These are phyloP conservation scores for Cheirogaleus major DNA, from an alignment of 2,797 vertebrate species.

Conservation along the genomic window DNA sequence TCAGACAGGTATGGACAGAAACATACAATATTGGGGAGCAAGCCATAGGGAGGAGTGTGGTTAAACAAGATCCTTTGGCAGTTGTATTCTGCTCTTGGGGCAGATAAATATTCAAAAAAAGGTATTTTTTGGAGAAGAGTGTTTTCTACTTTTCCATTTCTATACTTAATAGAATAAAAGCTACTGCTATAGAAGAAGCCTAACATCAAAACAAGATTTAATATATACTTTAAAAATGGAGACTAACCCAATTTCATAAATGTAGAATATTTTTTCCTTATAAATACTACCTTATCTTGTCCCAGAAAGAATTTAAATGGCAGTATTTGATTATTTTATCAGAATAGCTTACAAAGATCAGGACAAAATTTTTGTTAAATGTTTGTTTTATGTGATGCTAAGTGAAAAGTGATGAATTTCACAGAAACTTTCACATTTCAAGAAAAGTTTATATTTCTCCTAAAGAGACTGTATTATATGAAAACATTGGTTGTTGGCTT, in stretches of 20 bases:
- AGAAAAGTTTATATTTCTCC: conserved; percentile 25
- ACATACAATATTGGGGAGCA: neutral
- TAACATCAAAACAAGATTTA: conserved; percentile 24
- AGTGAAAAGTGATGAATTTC: conserved; percentile 8
- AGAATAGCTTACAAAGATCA: neutral
- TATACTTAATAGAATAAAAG: conserved; percentile 21
- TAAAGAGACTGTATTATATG: neutral
- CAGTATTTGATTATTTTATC: conserved; percentile 45
- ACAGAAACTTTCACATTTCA: conserved; percentile 27
- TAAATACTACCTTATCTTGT: neutral
- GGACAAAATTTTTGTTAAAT: conserved; percentile 13
- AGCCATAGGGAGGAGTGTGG: neutral
- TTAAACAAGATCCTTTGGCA: neutral
- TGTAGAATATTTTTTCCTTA: neutral
- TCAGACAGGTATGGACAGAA: neutral
- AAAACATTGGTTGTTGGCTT: conserved; percentile 37
- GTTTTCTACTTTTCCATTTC: conserved; percentile 44
- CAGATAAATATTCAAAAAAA: neutral
- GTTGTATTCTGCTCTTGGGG: neutral
- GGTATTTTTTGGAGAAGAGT: neutral
- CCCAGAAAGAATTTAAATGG: neutral
- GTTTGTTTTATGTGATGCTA: conserved; percentile 12
- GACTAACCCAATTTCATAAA: conserved; percentile 52
- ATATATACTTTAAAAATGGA: neutral
- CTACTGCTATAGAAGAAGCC: neutral